Conservation (phyloP, 2,888 invertebrate species). For the Cephus pygmeus region DNA sequence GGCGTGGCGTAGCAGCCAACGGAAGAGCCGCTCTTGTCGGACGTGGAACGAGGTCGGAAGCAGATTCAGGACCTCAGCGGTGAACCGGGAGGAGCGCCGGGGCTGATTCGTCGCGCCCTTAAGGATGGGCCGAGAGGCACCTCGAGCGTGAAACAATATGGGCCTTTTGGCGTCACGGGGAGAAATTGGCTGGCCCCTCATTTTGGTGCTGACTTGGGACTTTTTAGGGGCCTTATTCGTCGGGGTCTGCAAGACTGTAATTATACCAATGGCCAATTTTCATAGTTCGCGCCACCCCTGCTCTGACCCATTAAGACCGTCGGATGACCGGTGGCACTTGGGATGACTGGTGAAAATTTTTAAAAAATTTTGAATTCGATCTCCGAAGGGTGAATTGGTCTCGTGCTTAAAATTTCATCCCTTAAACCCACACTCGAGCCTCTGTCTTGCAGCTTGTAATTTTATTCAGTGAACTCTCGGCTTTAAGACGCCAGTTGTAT, state of each 20-base stretch:
- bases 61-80: neutral
- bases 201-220: slow-evolving; percentile 7
- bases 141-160: slow-evolving; percentile 55
- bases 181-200: slow-evolving; percentile 23
- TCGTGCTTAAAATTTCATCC: neutral
- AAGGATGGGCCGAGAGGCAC: slow-evolving; percentile 13
- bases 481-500: slow-evolving; percentile 36
- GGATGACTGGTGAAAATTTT: neutral
- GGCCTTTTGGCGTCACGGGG: slow-evolving; percentile 46
- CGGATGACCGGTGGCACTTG: neutral
- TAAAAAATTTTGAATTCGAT: too few relatives aligned
- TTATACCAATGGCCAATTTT: neutral
- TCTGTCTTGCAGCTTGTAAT: neutral
- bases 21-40: slow-evolving; percentile 17
- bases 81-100: neutral
- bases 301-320: neutral
- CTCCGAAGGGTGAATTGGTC: neutral
- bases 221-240: neutral
- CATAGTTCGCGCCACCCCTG: neutral
- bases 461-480: slow-evolving; percentile 33
- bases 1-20: slow-evolving; percentile 3
- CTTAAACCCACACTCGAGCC: neutral
- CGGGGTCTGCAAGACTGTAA: neutral
- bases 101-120: slow-evolving; percentile 13
- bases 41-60: neutral